Base-by-base conservation (phyloP, 2,888 invertebrate species). In the Drosophila nigricruria region DNA sequence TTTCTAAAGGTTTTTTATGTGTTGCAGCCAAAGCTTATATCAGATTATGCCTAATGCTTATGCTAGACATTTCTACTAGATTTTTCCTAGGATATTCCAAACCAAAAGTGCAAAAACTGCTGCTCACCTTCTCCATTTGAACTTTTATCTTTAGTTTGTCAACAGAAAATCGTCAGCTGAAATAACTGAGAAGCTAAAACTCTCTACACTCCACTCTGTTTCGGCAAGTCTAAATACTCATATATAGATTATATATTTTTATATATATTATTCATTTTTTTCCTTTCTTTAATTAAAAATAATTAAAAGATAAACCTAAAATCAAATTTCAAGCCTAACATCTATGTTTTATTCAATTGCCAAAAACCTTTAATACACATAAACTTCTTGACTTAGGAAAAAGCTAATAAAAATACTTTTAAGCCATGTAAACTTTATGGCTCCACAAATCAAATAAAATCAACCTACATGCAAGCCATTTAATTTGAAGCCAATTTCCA, bases 401-500 rank as follows among this genome's bases (percentile, higher is more conserved):
- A 8, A 3, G 6, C 14, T 14, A 16, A 8, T 16, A 25, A 9
- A n/a, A 30, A 30, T 18, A 30, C 27, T 12, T n/a, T 27, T 10
- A 10, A 18, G 27, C n/a, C 10, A 10, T 23, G 42, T 23, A 4
- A 18, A 30, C 14, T 32, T 20, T 32, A 6, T 45, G 30, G 14
- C 49, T 18, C 49, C 49, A 20, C 49, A 14, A 49, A 20, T 18
- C 30, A 30, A 30, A 30, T 18, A 30, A 30, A 18, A 30, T 49
- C 0, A 1, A 12, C 30, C 1, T 4, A 49, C 30, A 49, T 49
- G 27, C 47, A 6, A 49, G 47, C 49, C 12, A 49, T 23, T 52
- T 52, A 32, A 52, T 52, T 52, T 34, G 34, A 4, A 3, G 36
- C 10, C 36, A 52, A 34, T 36, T 52, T 50, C 36, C 23, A 9